phyloP scores from a whole-genome alignment of 2,888 invertebrate species.

The Sympetrum striolatum region DNA sequence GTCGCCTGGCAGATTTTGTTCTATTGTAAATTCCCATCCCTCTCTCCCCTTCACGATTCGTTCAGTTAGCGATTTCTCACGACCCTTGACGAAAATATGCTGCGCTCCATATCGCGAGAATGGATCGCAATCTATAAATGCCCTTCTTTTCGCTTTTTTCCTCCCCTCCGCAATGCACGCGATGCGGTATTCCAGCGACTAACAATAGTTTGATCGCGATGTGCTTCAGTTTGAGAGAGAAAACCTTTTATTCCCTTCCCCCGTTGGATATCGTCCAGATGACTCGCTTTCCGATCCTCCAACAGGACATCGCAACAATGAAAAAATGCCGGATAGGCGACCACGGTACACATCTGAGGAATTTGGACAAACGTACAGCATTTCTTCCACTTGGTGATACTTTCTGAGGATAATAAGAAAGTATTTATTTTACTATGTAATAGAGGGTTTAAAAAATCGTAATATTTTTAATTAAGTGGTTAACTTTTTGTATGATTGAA shows the following conservation, averaged over 20 bases:
- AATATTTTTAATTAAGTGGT: too few relatives aligned
- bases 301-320: neutral
- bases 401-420: too few relatives aligned
- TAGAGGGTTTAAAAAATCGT: too few relatives aligned
- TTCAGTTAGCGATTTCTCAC: neutral
- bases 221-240: neutral
- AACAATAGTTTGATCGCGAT: neutral
- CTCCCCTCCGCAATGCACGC: neutral
- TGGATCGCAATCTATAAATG: neutral
- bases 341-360: too few relatives aligned
- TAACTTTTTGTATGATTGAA: too few relatives aligned
- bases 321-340: too few relatives aligned
- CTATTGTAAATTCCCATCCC: neutral
- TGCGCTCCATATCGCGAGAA: neutral
- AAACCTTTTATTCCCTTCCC: neutral
- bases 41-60: neutral
- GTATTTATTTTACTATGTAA: too few relatives aligned
- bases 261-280: neutral
- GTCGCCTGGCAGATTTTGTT: neutral
- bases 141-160: neutral
- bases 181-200: neutral
- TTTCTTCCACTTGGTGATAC: too few relatives aligned
- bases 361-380: too few relatives aligned
- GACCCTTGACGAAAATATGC: neutral
- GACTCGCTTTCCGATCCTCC: neutral